Evolutionary conservation across 2,113 vertebrate genomes (phyloP), one percentile per base, ranked within the genome.

Genomic region (Charina bottae): DNA sequence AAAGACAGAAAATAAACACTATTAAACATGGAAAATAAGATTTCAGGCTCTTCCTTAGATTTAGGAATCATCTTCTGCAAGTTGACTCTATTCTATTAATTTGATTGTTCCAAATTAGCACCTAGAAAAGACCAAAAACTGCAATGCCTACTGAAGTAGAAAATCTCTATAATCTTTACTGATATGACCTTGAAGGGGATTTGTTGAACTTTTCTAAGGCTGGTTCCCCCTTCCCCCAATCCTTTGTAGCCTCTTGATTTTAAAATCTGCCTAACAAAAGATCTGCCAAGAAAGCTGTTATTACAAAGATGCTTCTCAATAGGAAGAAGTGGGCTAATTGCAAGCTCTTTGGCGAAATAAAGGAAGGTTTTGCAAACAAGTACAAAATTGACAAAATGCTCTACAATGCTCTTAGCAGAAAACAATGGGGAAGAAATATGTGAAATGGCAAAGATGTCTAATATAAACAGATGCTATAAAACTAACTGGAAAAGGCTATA

Each of bases 221-320:
- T 97, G 94, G 96, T 94, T 95, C 96, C 95, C 95, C 55, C 55
- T 55, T 55, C 26, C 37, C 6, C 37, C 95, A 96, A 97, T 92
- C 92, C 95, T 97, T 96, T 96, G 94, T 95, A 95, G 96, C 95
- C 93, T 97, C 97, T 97, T 97, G 97, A 97, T 97, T 97, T 97
- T 95, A 97, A 97, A 98, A 97, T 96, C 96, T 97, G 95, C 96
- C 96, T 95, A 96, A 98, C 97, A 97, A 98, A 98, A 97, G 97
- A 96, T 95, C 94, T 97, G 96, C 94, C 95, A 97, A 96, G 94
- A 98, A 97, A 97, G 97, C 96, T 97, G 96, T 97, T 97, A 98
- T 97, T 97, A 98, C 95, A 94, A 95, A 97, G 96, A 97, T 96
- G 96, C 90, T 95, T 97, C 95, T 97, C 96, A 97, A 97, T 94